Base-by-base conservation (phyloP, 2,797 vertebrate species). In the Pristis pectinata region DNA sequence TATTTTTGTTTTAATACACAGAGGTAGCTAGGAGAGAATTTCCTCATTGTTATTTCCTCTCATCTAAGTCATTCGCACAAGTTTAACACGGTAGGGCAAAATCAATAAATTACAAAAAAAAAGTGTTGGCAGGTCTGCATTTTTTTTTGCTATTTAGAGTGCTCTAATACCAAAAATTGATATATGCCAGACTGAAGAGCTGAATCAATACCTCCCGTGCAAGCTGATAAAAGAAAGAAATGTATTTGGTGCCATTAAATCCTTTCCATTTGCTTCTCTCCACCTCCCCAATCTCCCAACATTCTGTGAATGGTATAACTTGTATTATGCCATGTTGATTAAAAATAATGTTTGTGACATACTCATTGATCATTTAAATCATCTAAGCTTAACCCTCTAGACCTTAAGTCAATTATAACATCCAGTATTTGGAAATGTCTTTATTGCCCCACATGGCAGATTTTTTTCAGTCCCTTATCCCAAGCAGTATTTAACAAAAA, bases 51-150 rank as follows among this genome's bases (percentile, higher is more conserved):
- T 3, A 64, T 64, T 91, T 64, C 87, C n/a, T 67, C n/a, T 91
- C 87, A 67, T 91, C 87, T 44, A 19, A 41, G n/a, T 91, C 17
- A 67, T 91, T 64, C 59, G 24, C 9, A 37, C 64, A 74, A n/a
- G n/a, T 67, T 91, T 5, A 67, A 41, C 19, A 41, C n/a, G 37
- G 19, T 8, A 91, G 8, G 24, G 24, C n/a, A 67, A 41, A 67
- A 67, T 91, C 59, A 67, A 91, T 67, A 79, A 89, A 85, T 56
- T 56, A 85, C 53, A 67, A 80, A 80, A 91, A 22, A 67, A n/a
- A 22, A 67, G 19, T n/a, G 3, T 91, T 67, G n/a, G 7, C 19
- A 67, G 41, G 64, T 41, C 2, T 19, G 59, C 19, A 3, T 41
- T 91, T 7, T 13, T 56, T 91, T 91, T 61, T 56, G 30, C 37